Conservation (phyloP, 2,113 vertebrate genomes). For the Micromys minutus region DNA sequence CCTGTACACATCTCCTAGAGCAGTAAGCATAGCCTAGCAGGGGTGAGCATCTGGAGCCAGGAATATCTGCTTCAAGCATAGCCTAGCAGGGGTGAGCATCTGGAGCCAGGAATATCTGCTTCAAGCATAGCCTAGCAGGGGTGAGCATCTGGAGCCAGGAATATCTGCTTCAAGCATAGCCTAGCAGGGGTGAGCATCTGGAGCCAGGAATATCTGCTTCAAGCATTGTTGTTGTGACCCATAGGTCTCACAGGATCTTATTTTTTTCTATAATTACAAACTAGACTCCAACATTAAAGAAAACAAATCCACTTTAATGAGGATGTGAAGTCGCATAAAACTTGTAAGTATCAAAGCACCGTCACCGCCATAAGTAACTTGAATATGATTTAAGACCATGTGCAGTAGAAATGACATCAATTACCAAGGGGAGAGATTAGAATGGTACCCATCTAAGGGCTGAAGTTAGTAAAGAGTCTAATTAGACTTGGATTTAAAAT, state of each 20-base stretch:
- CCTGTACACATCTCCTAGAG: constrained; percentile 90
- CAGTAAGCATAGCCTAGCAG: constrained; percentile 81
- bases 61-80: constrained; percentile 84
- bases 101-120: constrained; percentile 88
- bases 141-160: constrained; percentile 88
- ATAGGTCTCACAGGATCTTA: constrained; percentile 82
- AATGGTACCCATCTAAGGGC: not conserved
- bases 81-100: constrained; percentile 83
- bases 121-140: constrained; percentile 81
- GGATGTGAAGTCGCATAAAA: not conserved
- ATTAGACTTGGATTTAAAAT: not conserved
- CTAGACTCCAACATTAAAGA: constrained; percentile 87
- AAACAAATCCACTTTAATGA: constrained; percentile 43
- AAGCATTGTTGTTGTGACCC: constrained; percentile 84
- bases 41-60: constrained; percentile 87
- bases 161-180: constrained; percentile 87
- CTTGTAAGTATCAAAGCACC: not conserved
- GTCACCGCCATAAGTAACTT: not conserved
- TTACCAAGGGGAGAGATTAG: not conserved
- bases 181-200: constrained; percentile 83
- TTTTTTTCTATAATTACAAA: constrained; percentile 85
- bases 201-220: constrained; percentile 86
- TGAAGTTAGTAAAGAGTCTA: not conserved
- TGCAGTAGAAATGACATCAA: not conserved
- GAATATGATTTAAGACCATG: not conserved